These are phyloP conservation scores for Macroglossus sobrinus DNA, from an alignment of 2,113 vertebrate species.

Conservation along the genomic window DNA sequence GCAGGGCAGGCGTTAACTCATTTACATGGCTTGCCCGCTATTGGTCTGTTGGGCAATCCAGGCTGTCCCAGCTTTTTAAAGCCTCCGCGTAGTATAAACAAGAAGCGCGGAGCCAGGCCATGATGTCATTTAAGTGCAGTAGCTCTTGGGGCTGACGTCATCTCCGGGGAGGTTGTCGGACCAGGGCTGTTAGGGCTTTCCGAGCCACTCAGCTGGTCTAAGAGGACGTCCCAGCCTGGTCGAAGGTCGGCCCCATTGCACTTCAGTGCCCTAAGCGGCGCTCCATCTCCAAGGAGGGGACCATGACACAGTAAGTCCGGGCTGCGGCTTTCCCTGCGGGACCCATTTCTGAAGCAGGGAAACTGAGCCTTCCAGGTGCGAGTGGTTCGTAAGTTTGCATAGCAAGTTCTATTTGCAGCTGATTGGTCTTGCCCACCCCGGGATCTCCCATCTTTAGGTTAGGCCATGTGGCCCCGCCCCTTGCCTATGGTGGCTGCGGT, in stretches of 20 bases:
- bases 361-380: background rate
- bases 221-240: background rate
- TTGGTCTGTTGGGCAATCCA: constrained; percentile 32
- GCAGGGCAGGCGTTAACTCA: background rate
- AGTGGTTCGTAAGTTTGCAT: background rate
- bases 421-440: background rate
- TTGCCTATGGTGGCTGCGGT: background rate
- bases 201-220: background rate
- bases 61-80: constrained; percentile 61
- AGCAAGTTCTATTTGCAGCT: background rate
- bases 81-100: constrained; percentile 53
- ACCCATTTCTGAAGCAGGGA: background rate
- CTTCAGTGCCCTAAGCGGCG: background rate
- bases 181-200: background rate
- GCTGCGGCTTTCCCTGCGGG: background rate
- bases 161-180: constrained; percentile 21
- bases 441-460: background rate
- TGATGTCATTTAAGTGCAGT: constrained; percentile 65
- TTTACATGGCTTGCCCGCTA: constrained; percentile 36
- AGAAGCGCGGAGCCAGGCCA: background rate
- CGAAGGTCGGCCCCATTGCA: background rate
- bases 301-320: constrained; percentile 60
- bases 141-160: constrained; percentile 65
- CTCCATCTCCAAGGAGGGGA: background rate
- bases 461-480: constrained; percentile 21